These are phyloP conservation scores for Cyclopterus lumpus DNA, from an alignment of 2,797 vertebrate genomes.

Conservation along the genomic window DNA sequence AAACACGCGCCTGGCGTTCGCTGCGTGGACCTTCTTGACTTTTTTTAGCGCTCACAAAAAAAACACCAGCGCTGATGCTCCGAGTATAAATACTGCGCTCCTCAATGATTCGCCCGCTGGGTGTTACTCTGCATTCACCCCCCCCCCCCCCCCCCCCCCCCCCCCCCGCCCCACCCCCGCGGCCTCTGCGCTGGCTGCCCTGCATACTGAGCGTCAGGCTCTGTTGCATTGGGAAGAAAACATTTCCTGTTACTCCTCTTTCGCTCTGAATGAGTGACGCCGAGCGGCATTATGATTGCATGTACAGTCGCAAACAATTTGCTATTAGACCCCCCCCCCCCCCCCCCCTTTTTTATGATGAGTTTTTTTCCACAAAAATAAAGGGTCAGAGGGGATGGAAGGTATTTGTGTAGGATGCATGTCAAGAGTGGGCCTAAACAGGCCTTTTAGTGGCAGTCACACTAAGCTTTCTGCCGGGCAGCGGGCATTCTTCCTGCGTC, in stretches of 20 bases:
- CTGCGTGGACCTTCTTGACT: no score
- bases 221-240: constrained; percentile 47
- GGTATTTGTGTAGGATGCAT: constrained; percentile 79
- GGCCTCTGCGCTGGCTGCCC: constrained; percentile 46
- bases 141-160: no score
- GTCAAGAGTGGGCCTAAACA: constrained; percentile 75
- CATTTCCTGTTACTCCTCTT: constrained; percentile 41
- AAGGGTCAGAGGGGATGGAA: constrained; percentile 49
- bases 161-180: constrained; percentile 11
- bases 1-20: constrained; percentile 25
- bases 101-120: constrained; percentile 63
- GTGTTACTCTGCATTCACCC: constrained; percentile 72
- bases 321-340: constrained; percentile 39
- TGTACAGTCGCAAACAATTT: constrained; percentile 41
- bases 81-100: constrained; percentile 52
- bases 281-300: constrained; percentile 1
- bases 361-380: constrained; percentile 39
- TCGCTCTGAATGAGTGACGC: constrained; percentile 8
- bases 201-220: constrained; percentile 70
- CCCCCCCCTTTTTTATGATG: no score
- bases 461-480: constrained; percentile 77
- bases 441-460: constrained; percentile 73
- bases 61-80: constrained; percentile 49
- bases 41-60: constrained; percentile 51
- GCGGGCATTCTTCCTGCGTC: constrained; percentile 80